Evolutionary conservation across 2,113 vertebrate genomes (phyloP), one percentile per base, ranked within the genome.

Genomic region (Oncorhynchus keta): DNA sequence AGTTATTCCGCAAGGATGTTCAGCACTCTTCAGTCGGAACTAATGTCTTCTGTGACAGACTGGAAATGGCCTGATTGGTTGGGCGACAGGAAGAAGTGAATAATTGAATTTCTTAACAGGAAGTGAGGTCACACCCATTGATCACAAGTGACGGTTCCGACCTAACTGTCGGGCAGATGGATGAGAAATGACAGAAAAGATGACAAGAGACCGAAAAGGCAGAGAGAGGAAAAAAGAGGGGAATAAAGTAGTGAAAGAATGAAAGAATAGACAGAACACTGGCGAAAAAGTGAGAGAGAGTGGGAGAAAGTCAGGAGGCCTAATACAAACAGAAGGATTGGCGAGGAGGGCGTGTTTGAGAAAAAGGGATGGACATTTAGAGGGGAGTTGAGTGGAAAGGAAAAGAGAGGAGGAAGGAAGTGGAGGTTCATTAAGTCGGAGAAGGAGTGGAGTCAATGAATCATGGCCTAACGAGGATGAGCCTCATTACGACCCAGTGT

Each of bases 121-220:
- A 67, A 67, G 65, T 67, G 65, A 67, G 65, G 22, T 67, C 24
- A 67, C 65, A 9, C 22, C 65, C 26, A 67, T 67, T 67, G 22
- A 30, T 67, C 65, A 67, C 24, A 26, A 30, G 16, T 67, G 65
- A 30, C 3, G 26, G 65, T 28, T 28, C 9, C 11, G 4, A 67
- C 24, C 26, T 14, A 28, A 26, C 26, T 26, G 65, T 67, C 65
- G 32, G 24, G 12, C 26, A 13, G 65, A 62, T 73, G 57, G 20
- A 66, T 35, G 64, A 20, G 6, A 67, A n/a, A 6, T 28, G 39
- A 22, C 20, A 14, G 32, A 24, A 64, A 39, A 28, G 18, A n/a
- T 57, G 32, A 48, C n/a, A 13, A 32, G 9, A 45, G 49, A 32
- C 13, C 35, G 48, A n/a, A 61, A 14, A 30, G 65, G 26, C 16